These are phyloP conservation scores for Pasiphila rectangulata DNA, from an alignment of 2,888 invertebrate genomes.

Conservation along the genomic window DNA sequence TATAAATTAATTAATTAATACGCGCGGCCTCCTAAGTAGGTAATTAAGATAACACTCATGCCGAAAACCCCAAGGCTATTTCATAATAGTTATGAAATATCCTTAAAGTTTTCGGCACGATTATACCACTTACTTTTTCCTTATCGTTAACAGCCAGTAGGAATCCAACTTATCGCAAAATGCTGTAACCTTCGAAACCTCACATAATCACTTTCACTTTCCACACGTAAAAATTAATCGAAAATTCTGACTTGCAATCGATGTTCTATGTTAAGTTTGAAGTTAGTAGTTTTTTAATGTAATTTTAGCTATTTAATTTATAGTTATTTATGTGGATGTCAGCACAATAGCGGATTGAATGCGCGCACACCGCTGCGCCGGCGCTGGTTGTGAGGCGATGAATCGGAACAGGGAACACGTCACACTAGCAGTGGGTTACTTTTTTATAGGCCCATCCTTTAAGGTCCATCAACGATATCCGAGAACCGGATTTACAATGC, in stretches of 20 bases:
- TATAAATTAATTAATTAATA: too few species aligned
- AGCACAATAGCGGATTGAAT: conserved; percentile 21
- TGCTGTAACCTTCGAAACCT: conserved; percentile 12
- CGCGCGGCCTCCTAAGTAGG: too few species aligned
- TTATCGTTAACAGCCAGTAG: conserved; percentile 22
- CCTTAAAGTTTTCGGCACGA: not conserved
- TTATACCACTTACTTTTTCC: conserved; percentile 27
- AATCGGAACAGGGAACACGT: conserved; percentile 45
- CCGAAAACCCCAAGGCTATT: too few species aligned
- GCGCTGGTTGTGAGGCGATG: conserved; percentile 42
- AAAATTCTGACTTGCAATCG: too few species aligned
- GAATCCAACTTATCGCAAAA: conserved; percentile 16
- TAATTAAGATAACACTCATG: too few species aligned
- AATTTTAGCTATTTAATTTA: not conserved
- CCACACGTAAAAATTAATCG: too few species aligned
- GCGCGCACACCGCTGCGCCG: conserved; percentile 36
- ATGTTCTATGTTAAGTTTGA: not conserved
- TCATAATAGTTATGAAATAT: too few species aligned
- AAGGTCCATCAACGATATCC: conserved; percentile 49
- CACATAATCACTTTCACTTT: conserved; percentile 23
- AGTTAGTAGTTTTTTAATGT: not conserved
- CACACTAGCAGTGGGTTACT: conserved; percentile 36
- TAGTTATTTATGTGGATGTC: not conserved
- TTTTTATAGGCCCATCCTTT: conserved; percentile 56
- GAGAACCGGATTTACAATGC: conserved; percentile 34